Evolutionary conservation across 2,888 invertebrate species (phyloP), one percentile per base, ranked within the genome.

Genomic region (Neria commutata): DNA sequence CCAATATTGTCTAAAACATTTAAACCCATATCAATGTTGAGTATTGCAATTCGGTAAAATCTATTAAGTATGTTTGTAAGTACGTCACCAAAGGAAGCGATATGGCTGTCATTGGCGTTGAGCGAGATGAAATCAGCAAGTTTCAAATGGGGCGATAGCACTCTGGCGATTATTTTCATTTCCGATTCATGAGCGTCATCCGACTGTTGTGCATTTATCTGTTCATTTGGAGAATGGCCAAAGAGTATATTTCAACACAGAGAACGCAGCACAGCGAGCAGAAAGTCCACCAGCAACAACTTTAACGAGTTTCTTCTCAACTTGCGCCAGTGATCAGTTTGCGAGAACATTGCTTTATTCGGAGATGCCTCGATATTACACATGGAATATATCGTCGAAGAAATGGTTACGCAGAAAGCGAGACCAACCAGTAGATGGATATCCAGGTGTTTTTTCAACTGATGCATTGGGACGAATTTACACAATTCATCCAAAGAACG

Each of bases 281-380:
- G 37, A 60, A 3, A 3, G 10, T 33, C 67, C 70, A 19, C 60
- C 65, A 37, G 57, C 47, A 6, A 67, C 69, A 42, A 76, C 75
- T n/a, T n/a, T n/a, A n/a, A n/a, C n/a, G n/a, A 51, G 64, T 25
- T 79, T 78, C 68, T 78, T 80, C 49, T 25, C 61, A 21, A 62
- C 76, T 3, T 79, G 76, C 56, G 51, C 69, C 65, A 65, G 34
- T 45, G 56, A 65, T 47, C 65, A 62, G n/a, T 72, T 72, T 60
- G 70, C 71, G 58, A 55, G 65, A 71, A 76, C 76, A 26, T 62
- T 74, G 66, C 63, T 74, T 21, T 46, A 46, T n/a, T 46, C 46
- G 17, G 46, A 46, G 46, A 21, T 46, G 53, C 73, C 6, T 50
- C 76, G n/a, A n/a, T n/a, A n/a, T n/a, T n/a, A n/a, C n/a, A n/a